Evolutionary conservation across 2,797 vertebrate genomes (phyloP).

Genomic region (Chelidonichthys spinosus): DNA sequence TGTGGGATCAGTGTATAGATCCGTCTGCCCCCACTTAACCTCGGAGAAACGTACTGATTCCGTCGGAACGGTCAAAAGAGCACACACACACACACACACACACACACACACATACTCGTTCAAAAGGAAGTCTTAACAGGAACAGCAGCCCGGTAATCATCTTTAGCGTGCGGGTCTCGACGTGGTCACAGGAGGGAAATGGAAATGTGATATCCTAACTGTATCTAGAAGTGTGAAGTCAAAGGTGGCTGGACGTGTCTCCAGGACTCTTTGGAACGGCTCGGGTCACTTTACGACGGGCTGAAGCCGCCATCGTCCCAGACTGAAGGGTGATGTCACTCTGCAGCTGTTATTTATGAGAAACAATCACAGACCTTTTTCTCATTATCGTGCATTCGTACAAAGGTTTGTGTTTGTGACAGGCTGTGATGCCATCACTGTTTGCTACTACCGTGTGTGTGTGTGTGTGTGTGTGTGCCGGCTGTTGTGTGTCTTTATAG

Average conservation of each 20-base stretch:
- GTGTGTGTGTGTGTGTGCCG: constrained; percentile 27
- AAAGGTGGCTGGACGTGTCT: constrained; percentile 15
- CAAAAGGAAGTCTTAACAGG: constrained; percentile 19
- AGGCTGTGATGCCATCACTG: constrained; percentile 28
- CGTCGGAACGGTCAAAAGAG: constrained; percentile 25
- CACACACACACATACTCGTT: constrained; percentile 10
- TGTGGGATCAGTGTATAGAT: constrained; percentile 70
- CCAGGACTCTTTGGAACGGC: not conserved
- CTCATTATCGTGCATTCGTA: not conserved
- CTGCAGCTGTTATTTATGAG: not conserved
- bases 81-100: not conserved
- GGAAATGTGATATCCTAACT: constrained; percentile 17
- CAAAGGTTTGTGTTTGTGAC: constrained; percentile 36
- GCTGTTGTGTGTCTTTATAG: constrained; percentile 67
- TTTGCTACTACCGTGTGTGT: constrained; percentile 42
- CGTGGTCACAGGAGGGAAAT: constrained; percentile 12
- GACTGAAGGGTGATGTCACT: not conserved
- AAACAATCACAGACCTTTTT: not conserved
- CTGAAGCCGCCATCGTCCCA: not conserved
- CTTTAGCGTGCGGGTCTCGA: constrained; percentile 21
- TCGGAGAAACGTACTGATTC: constrained; percentile 41
- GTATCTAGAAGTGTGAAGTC: not conserved
- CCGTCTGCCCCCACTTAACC: constrained; percentile 74
- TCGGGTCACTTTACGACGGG: not conserved
- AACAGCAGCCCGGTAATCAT: constrained; percentile 32